Evolutionary conservation across 2,888 invertebrate species (phyloP), one percentile per base, ranked within the genome.

Genomic region (Synergus umbraculus): DNA sequence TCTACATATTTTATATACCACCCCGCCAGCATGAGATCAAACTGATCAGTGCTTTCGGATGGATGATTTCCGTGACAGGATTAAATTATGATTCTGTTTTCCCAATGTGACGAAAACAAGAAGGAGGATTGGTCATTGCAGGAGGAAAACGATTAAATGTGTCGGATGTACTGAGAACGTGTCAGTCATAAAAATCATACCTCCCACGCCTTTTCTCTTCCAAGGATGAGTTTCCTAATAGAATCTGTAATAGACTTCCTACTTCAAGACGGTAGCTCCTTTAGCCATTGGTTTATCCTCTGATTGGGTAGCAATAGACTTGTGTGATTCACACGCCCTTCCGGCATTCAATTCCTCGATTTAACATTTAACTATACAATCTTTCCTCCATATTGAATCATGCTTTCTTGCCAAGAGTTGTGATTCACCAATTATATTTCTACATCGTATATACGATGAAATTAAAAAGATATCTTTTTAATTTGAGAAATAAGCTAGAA

Each of bases 291-390:
- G 37, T 49, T 54, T 54, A 73, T 22, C 22, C 22, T 49, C 22
- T 73, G 54, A 73, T 73, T 73, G 49, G 73, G 37, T 37, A n/a
- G 73, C 29, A 73, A 73, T 41, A 73, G 69, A 67, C 49, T 54
- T 73, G 37, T 49, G 49, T 73, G 69, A 73, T 73, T 73, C 69
- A 73, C 49, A 54, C 69, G 54, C 69, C 69, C 69, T 73, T 73
- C 22, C 22, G 43, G n/a, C 9, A n/a, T 7, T 65, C 13, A 37
- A 41, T 65, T 65, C 37, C 43, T 37, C 8, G 46, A 46, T 29
- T 29, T 15, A 73, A 22, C 18, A n/a, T n/a, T n/a, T n/a, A n/a
- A n/a, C n/a, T 29, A 29, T 73, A 37, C 43, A 13, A 12, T 67
- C 10, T 44, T 67, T 44, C 44, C 43, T 44, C 22, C 13, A 29